Conservation (phyloP, 2,888 invertebrate genomes). For the Rhagophthalmus giganteus region DNA sequence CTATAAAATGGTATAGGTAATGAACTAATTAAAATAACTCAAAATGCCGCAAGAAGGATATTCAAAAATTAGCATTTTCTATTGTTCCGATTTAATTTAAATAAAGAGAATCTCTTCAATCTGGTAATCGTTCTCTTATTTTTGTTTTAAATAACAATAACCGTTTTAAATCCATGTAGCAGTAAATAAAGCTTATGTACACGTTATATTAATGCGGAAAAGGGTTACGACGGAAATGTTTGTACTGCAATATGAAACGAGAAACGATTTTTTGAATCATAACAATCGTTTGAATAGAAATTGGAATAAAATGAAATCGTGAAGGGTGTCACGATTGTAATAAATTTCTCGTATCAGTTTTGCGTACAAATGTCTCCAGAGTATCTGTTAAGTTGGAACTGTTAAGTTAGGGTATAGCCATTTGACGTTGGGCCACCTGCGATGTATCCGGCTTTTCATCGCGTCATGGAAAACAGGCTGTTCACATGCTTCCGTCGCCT, state of each 20-base stretch:
- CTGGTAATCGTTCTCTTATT: no score
- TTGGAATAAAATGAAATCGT: slow-evolving; percentile 5
- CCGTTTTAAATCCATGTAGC: no score
- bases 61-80: no score
- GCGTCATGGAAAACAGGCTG: slow-evolving; percentile 24
- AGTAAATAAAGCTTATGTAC: no score
- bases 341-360: slow-evolving; percentile 20
- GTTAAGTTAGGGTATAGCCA: slow-evolving; percentile 28
- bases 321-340: slow-evolving; percentile 8
- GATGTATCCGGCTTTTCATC: slow-evolving; percentile 34
- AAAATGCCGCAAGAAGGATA: no score
- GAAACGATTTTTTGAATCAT: slow-evolving; percentile 2
- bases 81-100: no score
- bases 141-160: no score
- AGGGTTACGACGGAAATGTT: no score
- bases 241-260: background rate
- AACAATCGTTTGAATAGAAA: slow-evolving; percentile 13
- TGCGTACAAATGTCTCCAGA: slow-evolving; percentile 20
- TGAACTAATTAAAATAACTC: no score
- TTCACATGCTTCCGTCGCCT: slow-evolving; percentile 25
- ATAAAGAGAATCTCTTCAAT: no score
- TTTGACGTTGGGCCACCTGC: slow-evolving; percentile 38
- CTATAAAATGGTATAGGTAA: no score
- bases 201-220: no score
- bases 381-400: slow-evolving; percentile 23